These are phyloP conservation scores for Epizoanthus stellaris DNA, from an alignment of 92 coral and sea anemone genomes.

Conservation along the genomic window DNA sequence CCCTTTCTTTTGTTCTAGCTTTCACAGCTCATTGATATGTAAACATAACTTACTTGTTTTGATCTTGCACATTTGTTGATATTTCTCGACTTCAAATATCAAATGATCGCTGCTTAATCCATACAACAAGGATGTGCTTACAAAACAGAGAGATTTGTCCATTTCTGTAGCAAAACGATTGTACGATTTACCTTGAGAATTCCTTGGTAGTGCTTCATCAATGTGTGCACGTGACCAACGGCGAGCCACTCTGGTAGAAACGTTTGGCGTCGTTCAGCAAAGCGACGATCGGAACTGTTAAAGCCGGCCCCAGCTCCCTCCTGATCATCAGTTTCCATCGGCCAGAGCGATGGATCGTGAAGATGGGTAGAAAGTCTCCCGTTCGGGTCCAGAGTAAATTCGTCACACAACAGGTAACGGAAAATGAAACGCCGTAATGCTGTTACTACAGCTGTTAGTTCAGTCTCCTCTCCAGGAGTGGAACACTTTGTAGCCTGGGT, in stretches of 20 bases:
- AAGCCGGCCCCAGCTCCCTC: neutral
- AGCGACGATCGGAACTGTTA: neutral
- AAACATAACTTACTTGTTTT: too few relatives aligned
- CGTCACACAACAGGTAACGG: constrained; percentile 57
- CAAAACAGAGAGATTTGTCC: too few relatives aligned
- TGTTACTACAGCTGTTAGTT: constrained; percentile 31
- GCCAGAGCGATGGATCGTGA: constrained; percentile 66
- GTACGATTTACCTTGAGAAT: constrained; percentile 38
- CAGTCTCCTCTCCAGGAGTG: neutral
- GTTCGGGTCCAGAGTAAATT: constrained; percentile 42
- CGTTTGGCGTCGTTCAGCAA: constrained; percentile 24
- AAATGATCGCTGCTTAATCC: too few relatives aligned
- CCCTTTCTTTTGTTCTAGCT: too few relatives aligned
- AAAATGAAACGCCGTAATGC: constrained; percentile 71
- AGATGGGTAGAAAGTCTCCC: constrained; percentile 40
- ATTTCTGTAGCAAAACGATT: neutral
- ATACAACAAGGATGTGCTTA: too few relatives aligned
- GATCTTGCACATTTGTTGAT: too few relatives aligned
- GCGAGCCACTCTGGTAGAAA: constrained; percentile 38
- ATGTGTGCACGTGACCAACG: constrained; percentile 45
- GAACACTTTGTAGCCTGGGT: neutral
- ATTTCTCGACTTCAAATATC: too few relatives aligned
- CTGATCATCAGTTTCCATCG: constrained; percentile 17
- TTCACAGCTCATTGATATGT: too few relatives aligned
- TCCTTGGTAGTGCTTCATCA: constrained; percentile 44